Evolutionary conservation across 30 jellyfish, hydroid and myxozoan genomes (phyloP), one percentile per base, ranked within the genome.

Genomic region (Haliclystus octoradiatus): DNA sequence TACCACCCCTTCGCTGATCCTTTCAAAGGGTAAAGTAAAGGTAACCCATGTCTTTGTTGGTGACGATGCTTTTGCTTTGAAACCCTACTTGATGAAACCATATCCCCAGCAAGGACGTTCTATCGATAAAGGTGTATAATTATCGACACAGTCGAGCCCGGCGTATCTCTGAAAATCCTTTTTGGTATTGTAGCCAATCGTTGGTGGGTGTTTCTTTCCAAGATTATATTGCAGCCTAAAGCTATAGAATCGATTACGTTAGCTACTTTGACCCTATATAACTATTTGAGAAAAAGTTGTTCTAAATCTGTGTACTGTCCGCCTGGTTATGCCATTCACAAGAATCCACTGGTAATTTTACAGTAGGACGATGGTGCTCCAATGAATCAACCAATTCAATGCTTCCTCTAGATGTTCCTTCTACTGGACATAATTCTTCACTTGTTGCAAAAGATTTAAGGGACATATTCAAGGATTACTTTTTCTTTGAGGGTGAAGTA

Each of bases 11-110:
- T 28, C 61, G 30, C 22, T 30, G 61, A n/a, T n/a, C 72, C 82
- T 68, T 33, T 50, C 70, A 25, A 40, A 40, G 51, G 33, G 84
- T 53, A 23, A 14, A 15, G 35, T 12, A 34, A 53, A 52, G 47
- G 76, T 77, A 23, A 76, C 77, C 26, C 46, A 73, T 51, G 83
- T 81, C 30, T 63, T 81, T 72, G 46, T 65, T 64, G 76, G 82
- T n/a, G n/a, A n/a, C n/a, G n/a, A n/a, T n/a, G n/a, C n/a, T n/a
- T n/a, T n/a, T n/a, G n/a, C n/a, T n/a, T 73, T 79, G 29, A 71
- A 50, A 30, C 34, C 28, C 29, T 49, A 35, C 34, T 12, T 79
- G 60, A 81, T 51, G 88, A 79, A 71, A 75, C 86, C 88, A 15
- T 79, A 12, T 73, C 81, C 82, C 31, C 91, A 81, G 65, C 31